A percentile compares a stretch with the other conserved stretches of the same genome.
Conservation (phyloP, 2,797 vertebrate genomes). For the Garrulus glandarius region DNA sequence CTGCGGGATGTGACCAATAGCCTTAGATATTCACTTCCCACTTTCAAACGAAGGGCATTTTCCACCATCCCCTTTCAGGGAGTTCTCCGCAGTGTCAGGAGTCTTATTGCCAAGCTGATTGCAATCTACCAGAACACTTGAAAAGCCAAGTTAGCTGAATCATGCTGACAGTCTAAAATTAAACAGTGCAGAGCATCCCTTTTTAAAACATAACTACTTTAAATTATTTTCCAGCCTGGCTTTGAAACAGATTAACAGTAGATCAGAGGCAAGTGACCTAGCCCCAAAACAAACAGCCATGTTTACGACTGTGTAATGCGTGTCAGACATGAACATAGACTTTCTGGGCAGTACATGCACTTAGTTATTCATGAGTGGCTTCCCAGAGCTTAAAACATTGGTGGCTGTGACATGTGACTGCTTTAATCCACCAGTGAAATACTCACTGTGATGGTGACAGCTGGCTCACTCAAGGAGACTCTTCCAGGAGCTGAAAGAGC, state of each 20-base stretch:
- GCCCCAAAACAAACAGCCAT: not conserved
- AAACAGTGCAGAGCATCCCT: not conserved
- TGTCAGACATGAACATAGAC: not conserved
- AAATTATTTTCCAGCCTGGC: conserved; percentile 9
- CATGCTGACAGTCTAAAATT: conserved; percentile 23
- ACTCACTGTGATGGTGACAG: not conserved
- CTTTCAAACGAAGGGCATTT: not conserved
- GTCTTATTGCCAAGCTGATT: not conserved
- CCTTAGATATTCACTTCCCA: not conserved
- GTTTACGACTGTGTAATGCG: not conserved
- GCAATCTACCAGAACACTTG: not conserved
- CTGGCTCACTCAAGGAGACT: not conserved
- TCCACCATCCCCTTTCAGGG: not conserved
- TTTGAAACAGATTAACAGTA: conserved; percentile 3
- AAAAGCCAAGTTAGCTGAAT: conserved; percentile 33
- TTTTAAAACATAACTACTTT: not conserved
- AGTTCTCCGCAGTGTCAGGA: not conserved
- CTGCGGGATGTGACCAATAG: not conserved
- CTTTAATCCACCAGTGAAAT: not conserved
- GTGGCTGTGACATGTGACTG: not conserved
- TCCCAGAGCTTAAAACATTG: not conserved
- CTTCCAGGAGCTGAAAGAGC: not conserved
- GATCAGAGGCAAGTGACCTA: conserved; percentile 35
- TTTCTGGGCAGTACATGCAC: not conserved
- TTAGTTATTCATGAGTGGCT: not conserved